phyloP scores from a whole-genome alignment of 1,140 invertebrate species.

The Halyomorpha halys region DNA sequence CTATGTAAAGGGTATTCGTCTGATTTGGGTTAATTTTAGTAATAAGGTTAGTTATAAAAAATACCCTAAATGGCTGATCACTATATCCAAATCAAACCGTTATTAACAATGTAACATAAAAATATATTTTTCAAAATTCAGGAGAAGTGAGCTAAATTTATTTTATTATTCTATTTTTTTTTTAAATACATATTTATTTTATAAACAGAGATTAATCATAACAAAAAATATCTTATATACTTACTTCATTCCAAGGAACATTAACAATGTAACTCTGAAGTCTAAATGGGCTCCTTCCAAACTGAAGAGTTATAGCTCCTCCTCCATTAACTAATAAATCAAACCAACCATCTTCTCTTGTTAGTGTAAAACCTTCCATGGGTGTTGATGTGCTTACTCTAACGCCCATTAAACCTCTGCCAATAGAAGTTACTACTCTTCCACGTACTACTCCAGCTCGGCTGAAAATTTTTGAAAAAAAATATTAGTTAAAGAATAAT shows the following conservation, averaged over 20 bases:
- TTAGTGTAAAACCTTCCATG: conserved; percentile 87
- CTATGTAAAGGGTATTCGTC: no score
- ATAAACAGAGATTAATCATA: no score
- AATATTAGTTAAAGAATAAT: conserved; percentile 8
- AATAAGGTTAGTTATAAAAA: no score
- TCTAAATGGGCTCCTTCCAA: conserved; percentile 84
- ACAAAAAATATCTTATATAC: conserved; percentile 13
- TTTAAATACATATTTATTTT: not conserved
- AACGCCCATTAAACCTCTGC: conserved; percentile 86
- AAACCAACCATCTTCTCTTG: conserved; percentile 85
- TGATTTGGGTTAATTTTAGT: no score
- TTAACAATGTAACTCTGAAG: conserved; percentile 82
- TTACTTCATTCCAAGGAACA: conserved; percentile 93
- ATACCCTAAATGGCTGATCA: no score
- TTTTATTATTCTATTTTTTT: no score
- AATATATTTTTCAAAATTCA: no score
- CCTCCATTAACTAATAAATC: conserved; percentile 95
- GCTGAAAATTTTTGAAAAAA: conserved; percentile 43
- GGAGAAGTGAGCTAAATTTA: no score
- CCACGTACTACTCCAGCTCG: conserved; percentile 93
- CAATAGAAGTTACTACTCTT: conserved; percentile 78
- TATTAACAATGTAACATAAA: no score
- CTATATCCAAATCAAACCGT: no score
- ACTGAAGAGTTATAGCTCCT: conserved; percentile 86
- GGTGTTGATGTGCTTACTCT: conserved; percentile 82